A percentile compares a stretch with the other conserved stretches of the same genome.
Evolutionary conservation across 2,113 vertebrate species (phyloP).

Genomic region (Nesoenas mayeri): DNA sequence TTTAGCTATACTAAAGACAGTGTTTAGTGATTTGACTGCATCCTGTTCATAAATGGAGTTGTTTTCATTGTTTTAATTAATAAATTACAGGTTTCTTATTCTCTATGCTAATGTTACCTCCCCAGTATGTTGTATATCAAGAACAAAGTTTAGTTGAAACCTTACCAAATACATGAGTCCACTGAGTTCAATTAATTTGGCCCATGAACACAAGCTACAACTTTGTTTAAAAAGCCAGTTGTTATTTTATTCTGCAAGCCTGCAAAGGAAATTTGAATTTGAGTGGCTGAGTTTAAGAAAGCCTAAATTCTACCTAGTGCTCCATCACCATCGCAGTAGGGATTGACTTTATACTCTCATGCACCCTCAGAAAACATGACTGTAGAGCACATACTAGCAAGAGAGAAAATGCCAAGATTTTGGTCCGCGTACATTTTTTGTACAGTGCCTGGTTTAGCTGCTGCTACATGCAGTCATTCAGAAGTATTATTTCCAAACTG

Average conservation of each 20-base stretch:
- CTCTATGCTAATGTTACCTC: background rate
- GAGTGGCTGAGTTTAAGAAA: background rate
- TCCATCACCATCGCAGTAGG: accelerated
- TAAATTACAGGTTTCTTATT: background rate
- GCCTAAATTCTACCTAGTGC: background rate
- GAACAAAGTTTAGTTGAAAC: background rate
- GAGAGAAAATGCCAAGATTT: background rate
- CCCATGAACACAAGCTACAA: background rate
- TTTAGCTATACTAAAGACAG: no score
- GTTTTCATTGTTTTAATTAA: background rate
- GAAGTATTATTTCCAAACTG: background rate
- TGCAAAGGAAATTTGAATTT: background rate
- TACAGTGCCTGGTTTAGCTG: background rate
- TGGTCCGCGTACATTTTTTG: background rate
- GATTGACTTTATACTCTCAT: background rate
- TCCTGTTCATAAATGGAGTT: background rate
- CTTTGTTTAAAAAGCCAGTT: background rate
- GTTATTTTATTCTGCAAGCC: background rate
- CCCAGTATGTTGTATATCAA: background rate
- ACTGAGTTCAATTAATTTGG: background rate
- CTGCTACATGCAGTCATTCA: background rate
- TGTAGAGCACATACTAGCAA: background rate
- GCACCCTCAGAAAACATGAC: background rate
- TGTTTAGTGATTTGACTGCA: background rate
- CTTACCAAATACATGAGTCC: background rate